Evolutionary conservation across 2,113 vertebrate genomes (phyloP), one percentile per base, ranked within the genome.

Genomic region (Cathartes aura): DNA sequence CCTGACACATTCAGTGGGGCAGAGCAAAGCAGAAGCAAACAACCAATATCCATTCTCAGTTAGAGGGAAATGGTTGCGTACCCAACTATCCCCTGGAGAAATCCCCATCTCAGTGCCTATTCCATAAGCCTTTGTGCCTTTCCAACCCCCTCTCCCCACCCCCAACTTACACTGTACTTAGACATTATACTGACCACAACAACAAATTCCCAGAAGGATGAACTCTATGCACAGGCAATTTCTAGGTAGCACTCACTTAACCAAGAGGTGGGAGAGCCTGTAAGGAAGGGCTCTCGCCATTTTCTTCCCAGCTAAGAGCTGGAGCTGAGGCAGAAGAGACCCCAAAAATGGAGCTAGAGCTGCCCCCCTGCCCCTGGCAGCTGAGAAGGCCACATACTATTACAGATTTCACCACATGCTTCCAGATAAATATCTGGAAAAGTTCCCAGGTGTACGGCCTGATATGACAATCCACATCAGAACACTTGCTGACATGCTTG

Each of bases 81-180:
- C 9, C 7, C 16, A 59, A 5, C 22, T 48, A 24, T 9, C 13
- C 24, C 29, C 19, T 12, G 2, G 29, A 68, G n/a, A 88, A 92
- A 60, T 34, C 9, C 27, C 22, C 30, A 52, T 32, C 20, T 47
- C 15, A 1, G 20, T 9, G 34, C 36, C 13, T 66, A 32, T 60
- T 64, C 40, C 32, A 22, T 23, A 36, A 84, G 15, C 17, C 3
- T 82, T 63, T 30, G 24, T 63, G 43, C 12, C 43, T 90, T 74
- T 58, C 30, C 34, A 92, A 23, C 0, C 1, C 4, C 2, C 2
- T 3, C 17, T 6, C 12, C 6, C 6, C 5, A 38, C 2, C 8
- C 13, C 20, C 12, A 24, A 3, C 1, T 60, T 50, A 56, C 0
- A 0, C 26, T 22, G 5, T 23, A n/a, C 32, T 82, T 52, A 26